Evolutionary conservation across 1,140 invertebrate species (phyloP).

Genomic region (Manduca sexta): DNA sequence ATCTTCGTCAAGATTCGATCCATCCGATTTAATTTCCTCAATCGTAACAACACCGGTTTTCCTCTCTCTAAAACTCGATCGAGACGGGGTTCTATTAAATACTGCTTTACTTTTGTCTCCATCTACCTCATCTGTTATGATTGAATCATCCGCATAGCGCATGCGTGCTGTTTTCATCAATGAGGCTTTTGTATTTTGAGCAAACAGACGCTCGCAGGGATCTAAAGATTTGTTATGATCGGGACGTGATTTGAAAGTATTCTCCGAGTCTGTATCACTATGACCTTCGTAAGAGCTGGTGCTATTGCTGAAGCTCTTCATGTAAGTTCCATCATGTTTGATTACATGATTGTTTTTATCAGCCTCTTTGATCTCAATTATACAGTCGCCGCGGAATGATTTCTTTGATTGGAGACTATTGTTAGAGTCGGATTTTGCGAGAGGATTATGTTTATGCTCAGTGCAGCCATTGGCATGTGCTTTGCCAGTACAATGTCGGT

Average conservation of each 20-base stretch:
- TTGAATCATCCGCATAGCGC: slow-evolving; percentile 67
- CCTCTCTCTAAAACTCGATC: slow-evolving; percentile 66
- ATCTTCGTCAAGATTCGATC: slow-evolving; percentile 46
- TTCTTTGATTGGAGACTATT: slow-evolving; percentile 62
- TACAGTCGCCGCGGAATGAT: slow-evolving; percentile 56
- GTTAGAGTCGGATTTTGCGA: slow-evolving; percentile 63
- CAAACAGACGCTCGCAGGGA: slow-evolving; percentile 67
- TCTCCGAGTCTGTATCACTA: slow-evolving; percentile 74
- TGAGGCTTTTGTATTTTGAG: slow-evolving; percentile 74
- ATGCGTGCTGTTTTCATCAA: slow-evolving; percentile 75
- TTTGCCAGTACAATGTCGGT: slow-evolving; percentile 81
- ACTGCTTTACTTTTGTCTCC: slow-evolving; percentile 56
- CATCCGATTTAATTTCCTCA: slow-evolving; percentile 62
- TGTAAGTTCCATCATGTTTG: slow-evolving; percentile 45
- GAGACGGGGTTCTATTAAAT: slow-evolving; percentile 55
- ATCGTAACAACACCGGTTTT: slow-evolving; percentile 62
- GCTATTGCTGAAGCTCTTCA: slow-evolving; percentile 70
- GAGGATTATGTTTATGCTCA: slow-evolving; percentile 49
- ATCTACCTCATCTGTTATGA: slow-evolving; percentile 54
- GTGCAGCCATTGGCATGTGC: slow-evolving; percentile 78
- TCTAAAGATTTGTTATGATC: slow-evolving; percentile 40
- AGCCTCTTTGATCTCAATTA: slow-evolving; percentile 66
- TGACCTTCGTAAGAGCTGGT: slow-evolving; percentile 74
- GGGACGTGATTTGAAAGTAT: slow-evolving; percentile 38
- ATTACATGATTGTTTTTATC: slow-evolving; percentile 32